phyloP scores from a whole-genome alignment of 2,113 vertebrate species.

The Xiphorhynchus elegans region DNA sequence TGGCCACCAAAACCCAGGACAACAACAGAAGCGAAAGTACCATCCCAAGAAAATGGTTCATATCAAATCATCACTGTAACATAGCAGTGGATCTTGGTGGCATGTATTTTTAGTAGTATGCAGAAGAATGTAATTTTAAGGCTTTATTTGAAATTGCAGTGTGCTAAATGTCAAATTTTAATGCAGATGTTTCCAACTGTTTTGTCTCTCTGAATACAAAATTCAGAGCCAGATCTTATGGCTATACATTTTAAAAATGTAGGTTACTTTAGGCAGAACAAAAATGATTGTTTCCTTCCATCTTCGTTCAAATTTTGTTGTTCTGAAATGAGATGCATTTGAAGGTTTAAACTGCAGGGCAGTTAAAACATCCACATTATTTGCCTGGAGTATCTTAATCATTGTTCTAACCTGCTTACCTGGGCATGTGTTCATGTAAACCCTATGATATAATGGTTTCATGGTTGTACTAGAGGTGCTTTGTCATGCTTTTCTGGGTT shows the following conservation, averaged over 20 bases:
- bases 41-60: conserved; percentile 80
- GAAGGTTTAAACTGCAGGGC: conserved; percentile 53
- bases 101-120: background rate
- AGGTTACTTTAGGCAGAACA: conserved; percentile 31
- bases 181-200: conserved; percentile 17
- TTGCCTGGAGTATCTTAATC: conserved; percentile 4
- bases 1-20: conserved; percentile 97
- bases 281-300: conserved; percentile 19
- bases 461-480: conserved; percentile 1
- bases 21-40: conserved; percentile 90
- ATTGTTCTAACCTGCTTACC: conserved; percentile 1
- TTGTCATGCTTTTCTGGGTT: background rate
- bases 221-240: background rate
- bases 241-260: conserved; percentile 56
- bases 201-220: conserved; percentile 25
- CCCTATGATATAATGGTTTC: background rate
- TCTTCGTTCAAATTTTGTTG: conserved; percentile 18
- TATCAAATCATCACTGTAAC: conserved; percentile 84
- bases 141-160: conserved; percentile 27
- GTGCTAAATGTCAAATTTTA: conserved; percentile 12
- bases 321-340: conserved; percentile 26
- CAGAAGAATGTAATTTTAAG: conserved; percentile 20
- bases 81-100: conserved; percentile 73
- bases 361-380: conserved; percentile 22
- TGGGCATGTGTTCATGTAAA: background rate